A percentile compares a stretch with the other conserved stretches of the same genome.
Evolutionary conservation across 1,140 invertebrate species (phyloP).

Genomic region (Hestina assimilis): DNA sequence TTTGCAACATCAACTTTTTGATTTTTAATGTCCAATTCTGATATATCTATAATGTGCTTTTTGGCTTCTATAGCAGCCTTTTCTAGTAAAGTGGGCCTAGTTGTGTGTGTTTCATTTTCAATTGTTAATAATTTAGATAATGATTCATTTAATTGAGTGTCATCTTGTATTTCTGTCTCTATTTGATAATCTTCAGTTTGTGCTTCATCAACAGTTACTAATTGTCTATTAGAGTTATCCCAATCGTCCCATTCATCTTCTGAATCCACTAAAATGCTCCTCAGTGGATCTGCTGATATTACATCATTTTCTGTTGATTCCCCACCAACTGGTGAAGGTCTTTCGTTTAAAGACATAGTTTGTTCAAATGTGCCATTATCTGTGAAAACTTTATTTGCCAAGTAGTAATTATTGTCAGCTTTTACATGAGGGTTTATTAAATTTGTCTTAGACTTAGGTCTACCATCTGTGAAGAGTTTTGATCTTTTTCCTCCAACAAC

Average conservation of each 20-base stretch:
- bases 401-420: slow-evolving; percentile 31
- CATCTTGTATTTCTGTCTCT: slow-evolving; percentile 5
- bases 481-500: slow-evolving; percentile 90
- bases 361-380: slow-evolving; percentile 51
- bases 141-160: slow-evolving; percentile 10
- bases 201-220: slow-evolving; percentile 10
- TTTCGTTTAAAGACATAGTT: slow-evolving; percentile 80
- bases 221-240: slow-evolving; percentile 79
- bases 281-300: slow-evolving; percentile 44
- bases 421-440: slow-evolving; percentile 37
- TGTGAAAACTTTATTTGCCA: slow-evolving; percentile 43
- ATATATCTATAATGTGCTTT: slow-evolving; percentile 81
- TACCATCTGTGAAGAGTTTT: slow-evolving; percentile 89
- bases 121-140: slow-evolving; percentile 8
- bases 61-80: slow-evolving; percentile 68
- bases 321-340: slow-evolving; percentile 89
- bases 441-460: slow-evolving; percentile 78
- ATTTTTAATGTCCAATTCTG: slow-evolving; percentile 86
- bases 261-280: slow-evolving; percentile 34
- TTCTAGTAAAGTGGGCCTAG: slow-evolving; percentile 47
- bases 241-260: slow-evolving; percentile 87
- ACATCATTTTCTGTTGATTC: slow-evolving; percentile 82
- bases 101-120: slow-evolving; percentile 26
- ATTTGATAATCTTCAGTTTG: slow-evolving; percentile 2
- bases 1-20: slow-evolving; percentile 75